phyloP scores from a whole-genome alignment of 2,113 vertebrate genomes.

The Rhadina sibilatrix region DNA sequence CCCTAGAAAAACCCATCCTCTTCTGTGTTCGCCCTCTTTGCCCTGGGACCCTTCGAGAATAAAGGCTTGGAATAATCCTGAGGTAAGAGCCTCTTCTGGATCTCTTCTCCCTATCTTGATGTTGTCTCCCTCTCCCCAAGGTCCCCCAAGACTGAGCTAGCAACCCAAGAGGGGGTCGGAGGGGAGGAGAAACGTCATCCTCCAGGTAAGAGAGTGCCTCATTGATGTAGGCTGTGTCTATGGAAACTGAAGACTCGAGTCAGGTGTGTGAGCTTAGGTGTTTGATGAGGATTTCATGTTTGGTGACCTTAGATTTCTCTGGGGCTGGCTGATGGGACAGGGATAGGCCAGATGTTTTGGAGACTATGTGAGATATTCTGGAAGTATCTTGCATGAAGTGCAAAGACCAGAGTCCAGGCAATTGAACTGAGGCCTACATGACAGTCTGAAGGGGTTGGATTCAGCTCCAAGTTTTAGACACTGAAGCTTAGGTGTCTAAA shows the following conservation, averaged over 20 bases:
- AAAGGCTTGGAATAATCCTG: too few relatives aligned
- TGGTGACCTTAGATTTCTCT: not conserved
- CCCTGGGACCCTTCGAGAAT: too few relatives aligned
- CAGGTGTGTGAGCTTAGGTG: not conserved
- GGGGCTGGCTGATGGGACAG: not conserved
- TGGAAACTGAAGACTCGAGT: fast-evolving
- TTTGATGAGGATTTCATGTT: not conserved
- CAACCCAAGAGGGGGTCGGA: too few relatives aligned
- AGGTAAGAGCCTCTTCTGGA: too few relatives aligned
- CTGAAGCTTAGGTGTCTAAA: not conserved
- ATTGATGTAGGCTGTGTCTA: not conserved
- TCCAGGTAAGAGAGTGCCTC: not conserved
- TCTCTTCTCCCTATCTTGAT: too few relatives aligned
- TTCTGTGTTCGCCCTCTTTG: too few relatives aligned
- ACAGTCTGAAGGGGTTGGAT: not conserved
- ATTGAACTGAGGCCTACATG: not conserved
- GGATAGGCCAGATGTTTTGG: not conserved
- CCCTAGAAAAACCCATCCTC: too few relatives aligned
- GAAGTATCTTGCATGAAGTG: not conserved
- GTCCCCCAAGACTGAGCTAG: too few relatives aligned
- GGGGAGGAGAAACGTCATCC: too few relatives aligned
- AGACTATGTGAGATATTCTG: not conserved
- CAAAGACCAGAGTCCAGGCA: not conserved
- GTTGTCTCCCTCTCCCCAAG: too few relatives aligned
- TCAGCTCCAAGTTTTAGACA: not conserved